Conservation (phyloP, 2,797 vertebrate genomes). For the Malacoctenus gilli region DNA sequence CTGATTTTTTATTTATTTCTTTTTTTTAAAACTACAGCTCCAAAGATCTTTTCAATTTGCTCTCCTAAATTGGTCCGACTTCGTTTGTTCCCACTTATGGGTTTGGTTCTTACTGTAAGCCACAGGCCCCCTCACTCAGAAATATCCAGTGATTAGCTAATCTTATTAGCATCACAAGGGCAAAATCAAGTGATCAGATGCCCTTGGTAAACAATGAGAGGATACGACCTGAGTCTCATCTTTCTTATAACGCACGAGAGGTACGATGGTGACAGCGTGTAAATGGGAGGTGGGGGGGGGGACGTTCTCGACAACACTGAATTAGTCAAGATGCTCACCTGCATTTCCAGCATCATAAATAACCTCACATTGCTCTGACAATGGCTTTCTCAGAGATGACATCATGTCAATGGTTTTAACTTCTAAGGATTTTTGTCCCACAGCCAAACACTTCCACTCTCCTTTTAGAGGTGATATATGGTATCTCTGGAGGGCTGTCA, state of each 20-base stretch:
- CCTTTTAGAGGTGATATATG: constrained; percentile 76
- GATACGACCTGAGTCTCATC: constrained; percentile 16
- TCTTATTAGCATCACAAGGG: constrained; percentile 59
- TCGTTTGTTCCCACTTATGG: constrained; percentile 32
- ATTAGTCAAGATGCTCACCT: constrained; percentile 63
- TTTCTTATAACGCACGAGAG: constrained; percentile 34
- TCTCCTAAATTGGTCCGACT: constrained; percentile 27
- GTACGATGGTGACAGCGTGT: constrained; percentile 17
- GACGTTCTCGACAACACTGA: constrained; percentile 14
- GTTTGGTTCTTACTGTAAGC: constrained; percentile 33
- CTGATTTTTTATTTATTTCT: constrained; percentile 43
- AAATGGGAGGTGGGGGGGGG: constrained; percentile 47
- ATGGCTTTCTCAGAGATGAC: constrained; percentile 75
- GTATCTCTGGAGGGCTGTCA: constrained; percentile 79
- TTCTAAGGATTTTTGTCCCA: constrained; percentile 74
- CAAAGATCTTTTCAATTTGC: constrained; percentile 16
- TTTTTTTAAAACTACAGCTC: constrained; percentile 11
- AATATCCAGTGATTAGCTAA: constrained; percentile 56
- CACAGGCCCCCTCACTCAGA: constrained; percentile 26
- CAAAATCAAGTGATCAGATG: constrained; percentile 51
- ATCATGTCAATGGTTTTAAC: constrained; percentile 79
- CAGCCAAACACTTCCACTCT: constrained; percentile 75
- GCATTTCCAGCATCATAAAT: constrained; percentile 62
- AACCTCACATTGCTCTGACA: constrained; percentile 57
- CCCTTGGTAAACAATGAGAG: constrained; percentile 65